phyloP scores from a whole-genome alignment of 2,888 invertebrate genomes.

The Protophormia terraenovae region DNA sequence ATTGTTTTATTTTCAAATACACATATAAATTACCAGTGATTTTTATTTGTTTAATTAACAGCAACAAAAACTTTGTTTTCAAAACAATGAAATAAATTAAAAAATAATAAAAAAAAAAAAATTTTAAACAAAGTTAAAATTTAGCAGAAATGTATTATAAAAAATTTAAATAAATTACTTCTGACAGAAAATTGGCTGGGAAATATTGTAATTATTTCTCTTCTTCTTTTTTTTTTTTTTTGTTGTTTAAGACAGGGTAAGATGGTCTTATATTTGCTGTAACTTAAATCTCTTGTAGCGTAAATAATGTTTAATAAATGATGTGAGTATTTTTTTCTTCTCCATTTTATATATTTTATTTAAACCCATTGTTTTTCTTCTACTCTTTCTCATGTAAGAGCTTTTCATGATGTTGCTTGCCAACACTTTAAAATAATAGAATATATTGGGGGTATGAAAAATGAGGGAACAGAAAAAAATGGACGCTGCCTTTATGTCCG shows the following conservation, averaged over 20 bases:
- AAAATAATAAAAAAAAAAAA: too few relatives aligned
- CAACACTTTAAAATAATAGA: slow-evolving; percentile 37
- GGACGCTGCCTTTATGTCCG: slow-evolving; percentile 6
- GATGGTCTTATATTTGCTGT: slow-evolving; percentile 38
- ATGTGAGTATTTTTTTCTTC: slow-evolving; percentile 57
- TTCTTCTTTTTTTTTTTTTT: not conserved
- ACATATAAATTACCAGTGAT: not conserved
- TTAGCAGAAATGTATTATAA: not conserved
- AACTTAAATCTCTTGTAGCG: slow-evolving; percentile 45
- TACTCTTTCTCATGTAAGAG: not conserved
- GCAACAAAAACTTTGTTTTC: slow-evolving; percentile 19
- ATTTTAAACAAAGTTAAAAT: not conserved
- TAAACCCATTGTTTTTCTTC: slow-evolving; percentile 12
- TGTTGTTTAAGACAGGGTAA: not conserved
- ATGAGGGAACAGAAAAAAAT: not conserved
- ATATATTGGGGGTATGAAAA: not conserved
- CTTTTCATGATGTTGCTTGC: not conserved
- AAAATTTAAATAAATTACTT: slow-evolving; percentile 54
- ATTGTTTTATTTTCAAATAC: slow-evolving; percentile 7
- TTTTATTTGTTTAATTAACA: slow-evolving; percentile 7
- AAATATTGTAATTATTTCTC: too few relatives aligned
- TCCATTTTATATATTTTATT: slow-evolving; percentile 44
- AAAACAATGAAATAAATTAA: not conserved
- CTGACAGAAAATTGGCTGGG: slow-evolving; percentile 40
- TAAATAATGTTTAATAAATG: slow-evolving; percentile 65